These are phyloP conservation scores for Paralvinella palmiformis DNA, from an alignment of 1,140 invertebrate species.

Conservation along the genomic window DNA sequence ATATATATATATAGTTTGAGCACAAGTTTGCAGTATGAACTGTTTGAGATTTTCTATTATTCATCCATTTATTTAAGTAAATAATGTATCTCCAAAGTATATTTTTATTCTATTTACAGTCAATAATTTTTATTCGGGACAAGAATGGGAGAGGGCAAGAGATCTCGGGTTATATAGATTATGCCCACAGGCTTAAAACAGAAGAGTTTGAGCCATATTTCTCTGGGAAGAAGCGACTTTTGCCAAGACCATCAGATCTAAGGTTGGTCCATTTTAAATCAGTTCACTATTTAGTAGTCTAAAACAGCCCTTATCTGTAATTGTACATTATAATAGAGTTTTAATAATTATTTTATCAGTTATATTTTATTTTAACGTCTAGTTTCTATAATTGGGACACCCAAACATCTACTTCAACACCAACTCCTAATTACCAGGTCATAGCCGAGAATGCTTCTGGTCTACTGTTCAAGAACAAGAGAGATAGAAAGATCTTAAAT, in stretches of 20 bases:
- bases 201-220: constrained; percentile 72
- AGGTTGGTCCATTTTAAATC: constrained; percentile 51
- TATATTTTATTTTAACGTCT: not conserved
- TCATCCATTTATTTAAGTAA: not conserved
- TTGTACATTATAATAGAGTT: not conserved
- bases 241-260: constrained; percentile 61
- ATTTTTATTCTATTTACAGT: constrained; percentile 39
- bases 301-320: not conserved
- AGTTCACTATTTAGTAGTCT: not conserved
- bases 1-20: too few species aligned
- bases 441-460: constrained; percentile 61
- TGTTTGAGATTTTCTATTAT: not conserved
- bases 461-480: constrained; percentile 58
- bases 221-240: constrained; percentile 57
- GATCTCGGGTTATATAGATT: constrained; percentile 74
- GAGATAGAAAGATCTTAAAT: constrained; percentile 52
- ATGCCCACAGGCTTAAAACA: constrained; percentile 60
- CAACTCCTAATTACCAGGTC: constrained; percentile 64
- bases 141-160: constrained; percentile 61
- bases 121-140: constrained; percentile 67
- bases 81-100: not conserved
- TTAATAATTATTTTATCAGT: not conserved
- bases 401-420: constrained; percentile 59
- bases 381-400: constrained; percentile 65
- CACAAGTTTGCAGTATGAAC: not conserved